phyloP scores from a whole-genome alignment of 2,113 vertebrate species.

The Gasterosteus aculeatus region DNA sequence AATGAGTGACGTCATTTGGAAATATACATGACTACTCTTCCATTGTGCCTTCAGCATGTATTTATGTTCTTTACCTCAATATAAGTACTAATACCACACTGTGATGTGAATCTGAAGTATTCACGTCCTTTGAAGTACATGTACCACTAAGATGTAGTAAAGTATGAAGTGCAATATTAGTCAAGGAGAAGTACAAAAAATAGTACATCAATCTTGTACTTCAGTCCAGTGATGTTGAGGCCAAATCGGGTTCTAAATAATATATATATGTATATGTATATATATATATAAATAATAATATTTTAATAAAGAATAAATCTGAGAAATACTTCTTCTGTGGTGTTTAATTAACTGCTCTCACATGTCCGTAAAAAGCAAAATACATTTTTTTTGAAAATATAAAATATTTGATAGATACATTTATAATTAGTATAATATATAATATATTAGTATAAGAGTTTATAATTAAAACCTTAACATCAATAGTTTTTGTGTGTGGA shows the following conservation, averaged over 20 bases:
- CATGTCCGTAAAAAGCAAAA: not conserved
- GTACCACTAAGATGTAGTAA: not conserved
- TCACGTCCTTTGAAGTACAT: not conserved
- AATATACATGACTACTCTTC: slow-evolving; percentile 21
- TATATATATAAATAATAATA: no score
- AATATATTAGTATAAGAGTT: no score
- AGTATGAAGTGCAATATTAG: not conserved
- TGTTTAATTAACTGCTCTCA: not conserved
- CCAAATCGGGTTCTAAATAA: not conserved
- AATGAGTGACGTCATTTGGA: slow-evolving; percentile 29
- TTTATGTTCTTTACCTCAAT: not conserved
- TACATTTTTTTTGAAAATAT: not conserved
- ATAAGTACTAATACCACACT: not conserved
- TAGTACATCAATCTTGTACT: not conserved
- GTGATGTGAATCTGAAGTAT: not conserved
- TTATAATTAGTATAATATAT: no score
- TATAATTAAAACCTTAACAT: no score
- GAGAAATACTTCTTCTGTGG: not conserved
- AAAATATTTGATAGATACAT: not conserved
- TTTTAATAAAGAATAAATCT: not conserved
- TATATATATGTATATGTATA: no score
- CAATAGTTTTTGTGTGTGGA: no score
- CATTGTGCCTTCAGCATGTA: not conserved
- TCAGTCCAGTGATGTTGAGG: not conserved
- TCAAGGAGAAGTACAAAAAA: not conserved